Evolutionary conservation across 2,113 vertebrate species (phyloP), one percentile per base, ranked within the genome.

Genomic region (Scortum barcoo): DNA sequence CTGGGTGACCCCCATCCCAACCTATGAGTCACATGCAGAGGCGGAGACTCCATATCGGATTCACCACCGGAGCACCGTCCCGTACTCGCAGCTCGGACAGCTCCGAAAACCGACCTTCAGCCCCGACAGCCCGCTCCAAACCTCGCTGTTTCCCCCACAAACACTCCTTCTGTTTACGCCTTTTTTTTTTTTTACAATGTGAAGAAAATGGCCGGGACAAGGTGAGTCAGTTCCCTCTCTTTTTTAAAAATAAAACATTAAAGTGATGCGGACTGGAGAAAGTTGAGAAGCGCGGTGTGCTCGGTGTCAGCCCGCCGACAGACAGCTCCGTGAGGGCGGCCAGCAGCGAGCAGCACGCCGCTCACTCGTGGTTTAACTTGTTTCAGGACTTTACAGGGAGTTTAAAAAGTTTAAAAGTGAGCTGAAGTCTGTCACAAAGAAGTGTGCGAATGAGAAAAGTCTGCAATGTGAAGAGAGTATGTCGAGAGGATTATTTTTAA

Each of bases 171-270:
- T 5, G 26, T 70, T 53, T 53, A 36, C 70, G 60, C 8, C 11
- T 75, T 16, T 72, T 76, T 90, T 86, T 9, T 75, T 16, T 72
- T 76, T 90, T 86, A 95, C 85, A 85, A 95, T 95, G 95, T 95
- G 91, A 95, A 90, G 80, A 86, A 87, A 87, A 95, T 95, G 95
- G 80, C 94, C 65, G 94, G 76, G 30, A 92, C 91, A 72, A 95
- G 93, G 95, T 95, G 85, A 84, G 92, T 30, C 0, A 0, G 5
- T 28, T 42, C 14, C 40, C 0, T 0, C 1, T 72, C 53, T 51
- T n/a, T n/a, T n/a, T n/a, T n/a, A n/a, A n/a, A n/a, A n/a, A n/a
- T n/a, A n/a, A n/a, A 16, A 54, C 38, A 67, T 20, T 0, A 19
- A 36, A 17, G 20, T 20, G 40, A 40, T 14, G 22, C 46, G 6